Base-by-base conservation (phyloP, 2,888 invertebrate genomes). In the Sinodicranocentrus sp. region DNA sequence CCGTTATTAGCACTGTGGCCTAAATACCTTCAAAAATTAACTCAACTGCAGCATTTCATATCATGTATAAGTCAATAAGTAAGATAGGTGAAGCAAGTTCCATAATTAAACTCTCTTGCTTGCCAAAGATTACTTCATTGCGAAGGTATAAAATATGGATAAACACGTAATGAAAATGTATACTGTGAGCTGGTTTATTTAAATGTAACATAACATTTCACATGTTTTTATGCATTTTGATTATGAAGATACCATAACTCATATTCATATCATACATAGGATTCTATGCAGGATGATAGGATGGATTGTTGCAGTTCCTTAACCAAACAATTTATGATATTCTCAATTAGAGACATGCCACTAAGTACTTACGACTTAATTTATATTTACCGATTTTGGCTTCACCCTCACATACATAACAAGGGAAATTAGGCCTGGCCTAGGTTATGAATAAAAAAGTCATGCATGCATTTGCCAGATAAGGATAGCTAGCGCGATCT, bases 261-360 rank as follows among this genome's bases (percentile, higher is more conserved):
- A n/a, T n/a, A n/a, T n/a, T n/a, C n/a, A n/a, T n/a, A n/a, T n/a
- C n/a, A n/a, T n/a, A n/a, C n/a, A n/a, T n/a, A n/a, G n/a, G n/a
- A n/a, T n/a, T n/a, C n/a, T n/a, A n/a, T n/a, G n/a, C n/a, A n/a
- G n/a, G n/a, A n/a, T n/a, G n/a, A n/a, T n/a, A n/a, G n/a, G n/a
- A n/a, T n/a, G n/a, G n/a, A n/a, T n/a, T n/a, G n/a, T n/a, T 48
- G 48, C 48, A 48, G 48, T 48, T 48, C 48, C 48, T 48, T 48
- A 48, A 48, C 48, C 2, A 48, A 48, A 15, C 48, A 48, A 48
- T 48, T 48, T 48, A 48, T 48, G 13, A n/a, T 48, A n/a, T 48
- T 48, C 48, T 48, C 48, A 48, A 48, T 48, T 48, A 48, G 48
- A 48, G 15, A 48, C 48, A 48, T 5, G 48, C 48, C 48, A 48